These are phyloP conservation scores for Bothrops alternatus DNA, from an alignment of 2,797 vertebrate species.

Conservation along the genomic window DNA sequence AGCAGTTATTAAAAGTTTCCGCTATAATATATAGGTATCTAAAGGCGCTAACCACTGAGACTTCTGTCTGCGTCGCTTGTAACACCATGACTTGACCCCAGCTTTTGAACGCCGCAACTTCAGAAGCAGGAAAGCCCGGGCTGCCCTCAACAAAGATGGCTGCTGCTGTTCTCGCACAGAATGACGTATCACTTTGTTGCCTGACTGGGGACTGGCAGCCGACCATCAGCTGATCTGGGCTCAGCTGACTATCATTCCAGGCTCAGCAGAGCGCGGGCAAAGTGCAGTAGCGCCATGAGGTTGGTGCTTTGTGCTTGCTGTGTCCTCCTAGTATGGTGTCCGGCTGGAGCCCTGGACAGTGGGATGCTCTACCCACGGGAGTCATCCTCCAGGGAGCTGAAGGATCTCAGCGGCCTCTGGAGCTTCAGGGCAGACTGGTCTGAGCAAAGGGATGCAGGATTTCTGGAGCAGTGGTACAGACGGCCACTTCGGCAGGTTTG, in stretches of 20 bases:
- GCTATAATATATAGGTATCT: not conserved
- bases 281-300: rapidly evolving
- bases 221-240: not conserved
- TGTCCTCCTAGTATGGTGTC: rapidly evolving
- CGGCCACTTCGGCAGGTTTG: constrained; percentile 80
- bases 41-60: not conserved
- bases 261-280: rapidly evolving
- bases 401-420: constrained; percentile 85
- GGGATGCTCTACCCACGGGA: constrained; percentile 86
- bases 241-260: rapidly evolving
- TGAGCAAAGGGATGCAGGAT: constrained; percentile 74
- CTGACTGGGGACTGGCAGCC: rapidly evolving
- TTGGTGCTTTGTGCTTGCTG: not conserved
- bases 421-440: constrained; percentile 87
- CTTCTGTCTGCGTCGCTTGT: not conserved
- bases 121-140: not conserved
- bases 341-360: rapidly evolving
- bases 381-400: constrained; percentile 80
- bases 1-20: not conserved
- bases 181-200: not conserved
- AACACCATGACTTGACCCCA: not conserved
- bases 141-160: constrained; percentile 24
- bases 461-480: constrained; percentile 80
- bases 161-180: not conserved
- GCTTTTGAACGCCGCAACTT: not conserved